These are phyloP conservation scores for Pectinophora gossypiella DNA, from an alignment of 1,140 invertebrate species.

Conservation along the genomic window DNA sequence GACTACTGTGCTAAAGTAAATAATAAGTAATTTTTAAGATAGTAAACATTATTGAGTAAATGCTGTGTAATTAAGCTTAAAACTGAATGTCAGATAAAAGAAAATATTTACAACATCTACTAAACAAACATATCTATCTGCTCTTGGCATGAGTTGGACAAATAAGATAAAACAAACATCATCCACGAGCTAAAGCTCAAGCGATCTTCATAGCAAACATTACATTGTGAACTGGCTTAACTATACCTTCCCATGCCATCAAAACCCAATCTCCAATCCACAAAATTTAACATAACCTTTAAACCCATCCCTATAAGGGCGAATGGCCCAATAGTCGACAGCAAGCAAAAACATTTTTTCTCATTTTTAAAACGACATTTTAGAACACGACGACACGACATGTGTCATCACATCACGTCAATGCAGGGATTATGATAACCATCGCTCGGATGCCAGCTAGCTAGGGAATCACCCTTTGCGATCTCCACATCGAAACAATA, in stretches of 20 bases:
- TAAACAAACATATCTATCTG: conserved; percentile 23
- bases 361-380: conserved; percentile 59
- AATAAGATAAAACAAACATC: conserved; percentile 41
- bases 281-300: conserved; percentile 26
- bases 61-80: neutral
- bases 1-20: no score
- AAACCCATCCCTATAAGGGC: conserved; percentile 26
- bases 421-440: conserved; percentile 74
- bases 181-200: conserved; percentile 34
- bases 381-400: conserved; percentile 68
- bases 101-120: conserved; percentile 11
- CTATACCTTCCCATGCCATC: conserved; percentile 48
- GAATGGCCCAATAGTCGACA: conserved; percentile 11
- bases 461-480: conserved; percentile 70
- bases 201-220: conserved; percentile 59
- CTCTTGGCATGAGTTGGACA: conserved; percentile 37
- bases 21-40: no score
- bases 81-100: conserved; percentile 14
- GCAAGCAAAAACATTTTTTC: conserved; percentile 9
- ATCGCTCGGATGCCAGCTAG: conserved; percentile 70
- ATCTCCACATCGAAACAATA: conserved; percentile 50
- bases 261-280: conserved; percentile 21
- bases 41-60: neutral
- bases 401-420: conserved; percentile 75
- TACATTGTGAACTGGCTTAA: conserved; percentile 64